Evolutionary conservation across 2,888 invertebrate species (phyloP), one percentile per base, ranked within the genome.

Genomic region (Drosophila conformis): DNA sequence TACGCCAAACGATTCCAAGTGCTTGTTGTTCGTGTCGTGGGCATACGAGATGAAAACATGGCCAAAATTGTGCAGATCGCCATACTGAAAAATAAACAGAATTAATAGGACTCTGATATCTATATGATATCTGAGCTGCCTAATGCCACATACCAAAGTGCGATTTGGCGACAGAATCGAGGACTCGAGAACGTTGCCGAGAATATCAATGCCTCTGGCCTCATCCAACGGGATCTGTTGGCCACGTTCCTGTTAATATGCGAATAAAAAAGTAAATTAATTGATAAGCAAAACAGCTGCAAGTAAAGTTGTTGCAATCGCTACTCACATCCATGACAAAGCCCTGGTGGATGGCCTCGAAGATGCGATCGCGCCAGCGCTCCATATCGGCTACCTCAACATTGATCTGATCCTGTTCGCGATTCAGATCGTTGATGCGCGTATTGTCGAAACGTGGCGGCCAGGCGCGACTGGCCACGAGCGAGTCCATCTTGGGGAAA

Each of bases 401-500:
- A 63, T 93, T 94, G 79, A 97, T 94, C 90, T 95, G 95, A 91
- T 97, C 96, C 2, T 94, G 94, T 29, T 95, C 95, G 2, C 97
- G 94, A 89, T 95, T 95, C 42, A 97, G 78, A 89, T 97, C 95
- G 18, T 93, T 91, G 4, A 96, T 87, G 0, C 82, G 84, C 0
- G 95, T 94, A 54, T 94, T 94, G 0, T 94, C 93, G 46, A 95
- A 95, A 81, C 97, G 94, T 0, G 96, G 95, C 0, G 97, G 96
- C 96, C 96, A 97, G 3, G 95, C 94, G 1, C 96, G 94, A 84
- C 96, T 96, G 31, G 97, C 95, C 6, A 97, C 96, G 78, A 96
- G 93, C 2, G 96, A 96, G 93, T 97, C 96, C 91, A 97, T 93
- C 93, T 97, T 97, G 7, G 97, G 96, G 94, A 97, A 97, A 92